phyloP scores from a whole-genome alignment of 92 coral and sea anemone species.

The Montipora capitata region DNA sequence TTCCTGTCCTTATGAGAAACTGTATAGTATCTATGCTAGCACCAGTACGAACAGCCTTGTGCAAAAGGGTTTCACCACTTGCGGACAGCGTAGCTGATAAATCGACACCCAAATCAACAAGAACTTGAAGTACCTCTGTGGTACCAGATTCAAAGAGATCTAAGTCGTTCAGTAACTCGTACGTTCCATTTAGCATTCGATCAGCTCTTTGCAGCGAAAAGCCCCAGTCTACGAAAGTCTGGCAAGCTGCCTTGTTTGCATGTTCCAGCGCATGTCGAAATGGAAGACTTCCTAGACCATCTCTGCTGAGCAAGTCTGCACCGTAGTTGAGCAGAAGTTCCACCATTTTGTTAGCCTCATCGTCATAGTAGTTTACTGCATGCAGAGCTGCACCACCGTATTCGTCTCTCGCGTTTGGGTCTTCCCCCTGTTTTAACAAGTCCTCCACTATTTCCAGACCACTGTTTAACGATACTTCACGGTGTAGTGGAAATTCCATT shows the following conservation, averaged over 20 bases:
- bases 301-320: constrained; percentile 22
- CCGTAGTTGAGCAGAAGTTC: constrained; percentile 33
- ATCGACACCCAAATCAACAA: constrained; percentile 38
- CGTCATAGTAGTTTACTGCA: constrained; percentile 15
- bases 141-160: constrained; percentile 27
- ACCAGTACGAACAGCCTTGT: constrained; percentile 29
- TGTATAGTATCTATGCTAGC: constrained; percentile 24
- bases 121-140: constrained; percentile 35
- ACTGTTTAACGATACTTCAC: too few species aligned
- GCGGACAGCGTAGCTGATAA: constrained; percentile 24
- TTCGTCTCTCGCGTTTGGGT: constrained; percentile 27
- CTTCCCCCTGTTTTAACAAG: constrained; percentile 34
- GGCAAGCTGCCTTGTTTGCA: constrained; percentile 40
- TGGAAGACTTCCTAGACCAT: constrained; percentile 36
- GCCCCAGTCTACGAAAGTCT: constrained; percentile 37
- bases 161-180: not conserved
- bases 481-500: too few species aligned
- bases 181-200: constrained; percentile 32
- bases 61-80: constrained; percentile 35
- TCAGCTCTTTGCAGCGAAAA: constrained; percentile 36
- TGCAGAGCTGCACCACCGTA: constrained; percentile 12
- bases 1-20: constrained; percentile 40
- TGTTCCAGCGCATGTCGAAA: constrained; percentile 35
- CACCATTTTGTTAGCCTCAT: constrained; percentile 37
- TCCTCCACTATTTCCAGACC: constrained; percentile 5